A percentile compares a stretch with the other conserved stretches of the same genome.
Evolutionary conservation across 1,140 invertebrate genomes (phyloP).

Genomic region (Drosophila leontia): DNA sequence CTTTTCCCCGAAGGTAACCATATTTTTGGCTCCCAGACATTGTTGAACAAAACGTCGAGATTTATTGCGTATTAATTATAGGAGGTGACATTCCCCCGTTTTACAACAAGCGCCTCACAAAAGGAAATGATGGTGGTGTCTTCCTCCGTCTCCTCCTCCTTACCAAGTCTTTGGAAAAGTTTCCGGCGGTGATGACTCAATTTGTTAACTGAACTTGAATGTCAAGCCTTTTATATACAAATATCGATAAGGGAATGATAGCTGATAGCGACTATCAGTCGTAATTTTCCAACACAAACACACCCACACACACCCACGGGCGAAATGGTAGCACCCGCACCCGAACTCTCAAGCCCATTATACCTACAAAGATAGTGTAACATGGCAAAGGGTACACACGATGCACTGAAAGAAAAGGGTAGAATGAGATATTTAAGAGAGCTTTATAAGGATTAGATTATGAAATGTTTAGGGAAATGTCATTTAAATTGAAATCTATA

Average conservation of each 20-base stretch:
- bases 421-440: neutral
- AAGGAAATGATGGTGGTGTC: neutral
- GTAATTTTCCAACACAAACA: conserved; percentile 52
- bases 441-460: neutral
- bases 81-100: conserved; percentile 33
- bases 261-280: conserved; percentile 67
- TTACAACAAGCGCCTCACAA: neutral
- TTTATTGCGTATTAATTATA: conserved; percentile 51
- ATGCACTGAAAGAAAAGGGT: neutral
- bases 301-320: neutral
- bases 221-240: conserved; percentile 5
- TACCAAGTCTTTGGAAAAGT: conserved; percentile 9
- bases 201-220: conserved; percentile 49
- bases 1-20: conserved; percentile 12
- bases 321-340: neutral
- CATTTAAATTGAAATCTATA: neutral
- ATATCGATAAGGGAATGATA: conserved; percentile 74
- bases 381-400: neutral
- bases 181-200: conserved; percentile 39
- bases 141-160: too few relatives aligned
- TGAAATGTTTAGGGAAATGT: neutral
- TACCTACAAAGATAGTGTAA: neutral
- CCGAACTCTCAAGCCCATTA: neutral
- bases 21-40: conserved; percentile 7
- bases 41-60: conserved; percentile 5